Evolutionary conservation across 2,113 vertebrate species (phyloP).

Genomic region (Bolborhynchus lineola): DNA sequence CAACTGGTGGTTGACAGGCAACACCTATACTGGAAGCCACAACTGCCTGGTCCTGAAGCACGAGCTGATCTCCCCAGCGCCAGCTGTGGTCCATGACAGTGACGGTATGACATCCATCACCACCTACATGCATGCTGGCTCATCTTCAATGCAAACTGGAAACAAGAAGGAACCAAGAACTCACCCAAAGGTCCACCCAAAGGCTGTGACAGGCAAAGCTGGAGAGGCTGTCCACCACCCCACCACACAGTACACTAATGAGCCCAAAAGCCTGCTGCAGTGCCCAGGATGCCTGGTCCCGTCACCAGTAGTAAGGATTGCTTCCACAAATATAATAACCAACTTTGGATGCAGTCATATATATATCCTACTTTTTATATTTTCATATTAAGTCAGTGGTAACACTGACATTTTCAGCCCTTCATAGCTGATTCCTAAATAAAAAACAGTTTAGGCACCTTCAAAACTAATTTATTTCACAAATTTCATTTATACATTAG

Average conservation of each 20-base stretch:
- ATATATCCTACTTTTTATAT: neutral
- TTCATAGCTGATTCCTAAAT: neutral
- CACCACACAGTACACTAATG: fast-evolving
- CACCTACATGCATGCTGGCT: fast-evolving
- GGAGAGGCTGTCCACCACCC: neutral
- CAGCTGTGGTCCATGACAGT: neutral
- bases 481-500: conserved; percentile 63
- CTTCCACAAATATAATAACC: neutral
- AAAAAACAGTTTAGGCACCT: neutral
- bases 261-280: neutral
- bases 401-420: neutral
- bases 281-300: fast-evolving
- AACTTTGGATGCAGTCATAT: neutral
- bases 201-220: neutral
- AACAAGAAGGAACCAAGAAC: neutral
- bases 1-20: neutral
- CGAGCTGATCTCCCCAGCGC: fast-evolving
- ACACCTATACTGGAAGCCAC: neutral
- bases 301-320: neutral
- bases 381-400: neutral
- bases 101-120: too few relatives aligned
- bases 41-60: neutral
- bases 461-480: conserved; percentile 65
- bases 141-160: neutral
- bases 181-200: neutral